These are phyloP conservation scores for Masticophis lateralis DNA, from an alignment of 2,797 vertebrate genomes.

Conservation along the genomic window DNA sequence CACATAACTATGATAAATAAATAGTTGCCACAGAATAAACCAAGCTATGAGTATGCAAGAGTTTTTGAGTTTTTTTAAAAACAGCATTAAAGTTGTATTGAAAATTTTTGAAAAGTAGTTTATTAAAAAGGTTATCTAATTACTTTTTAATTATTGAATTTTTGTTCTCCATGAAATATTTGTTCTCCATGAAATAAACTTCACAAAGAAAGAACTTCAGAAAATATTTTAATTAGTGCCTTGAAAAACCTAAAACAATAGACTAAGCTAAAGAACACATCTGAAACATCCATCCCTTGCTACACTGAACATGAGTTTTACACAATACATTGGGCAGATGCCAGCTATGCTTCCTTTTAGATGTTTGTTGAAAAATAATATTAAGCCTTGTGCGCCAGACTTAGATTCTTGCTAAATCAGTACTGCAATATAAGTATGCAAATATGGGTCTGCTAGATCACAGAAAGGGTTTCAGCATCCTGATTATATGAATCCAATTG, in stretches of 20 bases:
- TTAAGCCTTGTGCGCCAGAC: neutral
- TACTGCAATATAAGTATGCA: neutral
- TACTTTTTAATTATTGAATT: neutral
- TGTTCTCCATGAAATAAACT: conserved; percentile 4
- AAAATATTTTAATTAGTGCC: neutral
- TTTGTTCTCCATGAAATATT: neutral
- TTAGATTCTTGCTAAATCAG: neutral
- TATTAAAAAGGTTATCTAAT: neutral
- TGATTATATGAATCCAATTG: neutral
- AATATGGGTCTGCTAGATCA: neutral
- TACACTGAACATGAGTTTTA: neutral
- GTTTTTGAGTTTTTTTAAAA: neutral
- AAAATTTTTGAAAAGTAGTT: neutral
- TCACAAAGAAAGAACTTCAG: neutral
- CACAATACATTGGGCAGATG: neutral
- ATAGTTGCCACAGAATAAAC: neutral
- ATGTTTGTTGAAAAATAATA: conserved; percentile 16
- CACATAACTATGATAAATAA: neutral
- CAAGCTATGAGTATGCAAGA: neutral
- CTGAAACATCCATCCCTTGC: neutral
- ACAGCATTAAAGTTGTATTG: neutral
- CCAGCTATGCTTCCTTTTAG: conserved; percentile 13
- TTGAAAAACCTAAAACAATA: neutral
- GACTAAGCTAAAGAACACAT: neutral
- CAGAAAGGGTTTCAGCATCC: neutral